phyloP scores from a whole-genome alignment of 2,888 invertebrate species.

The Hemicrepidius hirtus region DNA sequence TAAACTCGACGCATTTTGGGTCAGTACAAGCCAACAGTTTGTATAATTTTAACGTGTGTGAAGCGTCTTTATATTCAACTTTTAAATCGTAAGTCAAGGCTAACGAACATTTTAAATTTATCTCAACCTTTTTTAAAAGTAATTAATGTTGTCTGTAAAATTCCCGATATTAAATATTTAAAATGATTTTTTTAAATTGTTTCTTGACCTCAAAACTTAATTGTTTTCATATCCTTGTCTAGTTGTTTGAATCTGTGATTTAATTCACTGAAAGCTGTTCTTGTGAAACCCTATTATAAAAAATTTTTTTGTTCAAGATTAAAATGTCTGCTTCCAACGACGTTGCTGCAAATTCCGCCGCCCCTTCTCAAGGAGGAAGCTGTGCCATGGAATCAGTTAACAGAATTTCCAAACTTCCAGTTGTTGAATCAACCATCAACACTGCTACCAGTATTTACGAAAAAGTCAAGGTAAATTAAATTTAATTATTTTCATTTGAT shows the following conservation, averaged over 20 bases:
- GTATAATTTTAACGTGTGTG: slow-evolving; percentile 40
- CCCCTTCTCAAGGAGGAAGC: slow-evolving; percentile 1
- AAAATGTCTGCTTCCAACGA: slow-evolving; percentile 56
- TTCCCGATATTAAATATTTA: no score
- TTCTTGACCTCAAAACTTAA: no score
- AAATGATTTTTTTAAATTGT: no score
- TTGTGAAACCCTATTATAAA: no score
- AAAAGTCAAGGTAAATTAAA: slow-evolving; percentile 75
- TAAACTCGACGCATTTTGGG: not conserved
- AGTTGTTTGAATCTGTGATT: no score
- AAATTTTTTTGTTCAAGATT: slow-evolving; percentile 47
- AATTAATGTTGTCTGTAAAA: no score
- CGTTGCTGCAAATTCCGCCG: slow-evolving; percentile 39
- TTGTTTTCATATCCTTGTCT: no score
- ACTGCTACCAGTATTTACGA: slow-evolving; percentile 76
- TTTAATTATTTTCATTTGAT: not conserved
- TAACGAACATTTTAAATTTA: not conserved
- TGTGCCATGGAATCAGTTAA: slow-evolving; percentile 75
- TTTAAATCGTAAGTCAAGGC: slow-evolving; percentile 2
- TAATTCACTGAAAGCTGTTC: no score
- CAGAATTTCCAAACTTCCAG: slow-evolving; percentile 75
- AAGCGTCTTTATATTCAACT: slow-evolving; percentile 1
- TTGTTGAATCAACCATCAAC: slow-evolving; percentile 76
- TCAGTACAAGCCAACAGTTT: slow-evolving; percentile 5
- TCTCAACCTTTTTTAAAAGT: no score